Evolutionary conservation across 2,113 vertebrate species (phyloP), one percentile per base, ranked within the genome.

Genomic region (Eulacestoma nigropectus): DNA sequence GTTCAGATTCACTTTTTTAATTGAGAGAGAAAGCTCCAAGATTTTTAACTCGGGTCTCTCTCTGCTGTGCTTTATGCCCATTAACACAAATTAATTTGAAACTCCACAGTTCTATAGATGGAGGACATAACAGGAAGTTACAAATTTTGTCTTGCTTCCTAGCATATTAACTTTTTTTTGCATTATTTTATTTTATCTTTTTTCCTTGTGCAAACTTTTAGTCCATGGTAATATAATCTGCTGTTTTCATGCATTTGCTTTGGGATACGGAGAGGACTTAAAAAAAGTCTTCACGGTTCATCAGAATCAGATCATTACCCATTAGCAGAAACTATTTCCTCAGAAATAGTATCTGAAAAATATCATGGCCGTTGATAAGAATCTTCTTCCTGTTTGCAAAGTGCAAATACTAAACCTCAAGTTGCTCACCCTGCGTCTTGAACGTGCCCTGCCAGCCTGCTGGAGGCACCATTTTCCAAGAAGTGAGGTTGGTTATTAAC

Each of bases 371-470:
- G 72, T 52, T 15, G 12, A 60, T 23, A 47, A 59, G 47, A 75
- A 60, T 53, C 26, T 52, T 53, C 26, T 62, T 83, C 47, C 29
- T 69, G 13, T 70, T 81, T 47, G 33, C 23, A 33, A 76, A 68
- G 5, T 8, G 3, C 16, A 44, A n/a, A 27, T 47, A 42, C 17
- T 65, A 55, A 83, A 70, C 9, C 56, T 47, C 13, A 33, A 5
- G 15, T 46, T 64, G 4, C 23, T 76, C 6, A 4, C 9, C n/a
- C 19, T 72, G 6, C 33, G 2, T 30, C 13, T 16, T 7, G 23
- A 72, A 19, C 0, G 0, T 35, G 37, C 29, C 23, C 27, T 35
- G 21, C 33, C 39, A 64, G 10, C 11, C 15, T 56, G 18, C 5
- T n/a, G 46, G 16, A 9, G 33, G 53, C 19, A 64, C 1, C 8